Conservation (phyloP, 2,797 vertebrate species). For the Thunnus albacares region DNA sequence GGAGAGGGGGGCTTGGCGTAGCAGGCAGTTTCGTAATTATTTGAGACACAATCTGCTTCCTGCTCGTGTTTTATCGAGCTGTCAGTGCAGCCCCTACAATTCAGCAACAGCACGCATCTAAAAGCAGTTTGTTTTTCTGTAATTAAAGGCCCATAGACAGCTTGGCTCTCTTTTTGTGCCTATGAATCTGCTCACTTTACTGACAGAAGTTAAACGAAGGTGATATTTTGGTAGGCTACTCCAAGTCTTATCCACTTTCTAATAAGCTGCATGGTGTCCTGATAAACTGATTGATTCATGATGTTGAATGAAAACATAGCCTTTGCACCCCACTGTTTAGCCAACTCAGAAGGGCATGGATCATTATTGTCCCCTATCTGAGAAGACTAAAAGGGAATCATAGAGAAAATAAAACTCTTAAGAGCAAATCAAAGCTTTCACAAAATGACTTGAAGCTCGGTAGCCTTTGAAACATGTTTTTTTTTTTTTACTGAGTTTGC, state of each 20-base stretch:
- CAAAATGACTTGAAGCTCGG: neutral
- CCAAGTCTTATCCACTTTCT: conserved; percentile 10
- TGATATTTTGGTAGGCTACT: conserved; percentile 21
- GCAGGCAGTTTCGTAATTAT: conserved; percentile 72
- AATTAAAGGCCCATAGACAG: conserved; percentile 5
- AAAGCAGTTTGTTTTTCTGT: conserved; percentile 13
- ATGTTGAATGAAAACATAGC: conserved; percentile 66
- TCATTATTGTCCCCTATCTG: conserved; percentile 14
- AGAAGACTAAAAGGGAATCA: conserved; percentile 3
- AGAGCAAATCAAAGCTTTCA: conserved; percentile 20
- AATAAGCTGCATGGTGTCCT: conserved; percentile 42
- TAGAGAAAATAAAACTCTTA: neutral
- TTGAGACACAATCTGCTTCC: conserved; percentile 67
- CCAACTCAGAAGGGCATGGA: conserved; percentile 24
- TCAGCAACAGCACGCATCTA: conserved; percentile 30
- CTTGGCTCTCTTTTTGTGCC: conserved; percentile 1
- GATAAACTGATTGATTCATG: conserved; percentile 57
- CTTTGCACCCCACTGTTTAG: conserved; percentile 46
- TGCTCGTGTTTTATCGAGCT: conserved; percentile 58
- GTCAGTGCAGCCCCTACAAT: conserved; percentile 14
- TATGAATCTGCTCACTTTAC: conserved; percentile 13
- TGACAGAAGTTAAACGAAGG: conserved; percentile 12
- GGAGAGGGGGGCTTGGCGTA: conserved; percentile 36
- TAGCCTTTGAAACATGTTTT: conserved; percentile 32
- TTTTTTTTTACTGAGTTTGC: conserved; percentile 17